Conservation (phyloP, 2,888 invertebrate species). For the Diaperis boleti region DNA sequence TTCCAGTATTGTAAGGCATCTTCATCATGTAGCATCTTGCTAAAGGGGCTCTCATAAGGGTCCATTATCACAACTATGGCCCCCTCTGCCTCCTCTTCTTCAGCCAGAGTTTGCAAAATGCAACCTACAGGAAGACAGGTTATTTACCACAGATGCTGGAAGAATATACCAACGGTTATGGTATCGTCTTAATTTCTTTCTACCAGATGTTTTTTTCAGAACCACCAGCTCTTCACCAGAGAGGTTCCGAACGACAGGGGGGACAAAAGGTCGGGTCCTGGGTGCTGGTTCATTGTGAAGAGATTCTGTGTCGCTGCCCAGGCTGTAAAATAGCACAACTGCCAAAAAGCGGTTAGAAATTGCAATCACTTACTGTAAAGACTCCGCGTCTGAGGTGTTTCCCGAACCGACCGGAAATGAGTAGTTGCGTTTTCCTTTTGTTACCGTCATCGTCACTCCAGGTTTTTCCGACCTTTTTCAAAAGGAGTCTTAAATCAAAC, state of each 20-base stretch:
- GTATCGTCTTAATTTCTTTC: slow-evolving; percentile 55
- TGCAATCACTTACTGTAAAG: slow-evolving; percentile 54
- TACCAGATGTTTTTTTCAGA: slow-evolving; percentile 54
- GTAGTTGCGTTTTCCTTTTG: slow-evolving; percentile 52
- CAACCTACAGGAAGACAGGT: slow-evolving; percentile 47
- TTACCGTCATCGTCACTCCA: slow-evolving; percentile 67
- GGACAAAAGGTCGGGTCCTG: slow-evolving; percentile 39
- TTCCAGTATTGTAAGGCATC: slow-evolving; percentile 58
- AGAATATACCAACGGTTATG: slow-evolving; percentile 53
- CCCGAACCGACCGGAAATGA: slow-evolving; percentile 49
- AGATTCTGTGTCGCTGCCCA: slow-evolving; percentile 57
- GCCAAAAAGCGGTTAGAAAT: slow-evolving; percentile 13
- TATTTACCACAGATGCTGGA: background rate
- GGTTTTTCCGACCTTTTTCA: no score
- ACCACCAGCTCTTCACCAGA: slow-evolving; percentile 49
- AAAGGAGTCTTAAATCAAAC: no score
- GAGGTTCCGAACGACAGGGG: slow-evolving; percentile 39
- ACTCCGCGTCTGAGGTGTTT: slow-evolving; percentile 56
- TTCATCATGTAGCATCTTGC: slow-evolving; percentile 54
- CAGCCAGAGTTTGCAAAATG: slow-evolving; percentile 54
- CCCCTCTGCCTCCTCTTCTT: slow-evolving; percentile 55
- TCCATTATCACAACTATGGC: slow-evolving; percentile 53
- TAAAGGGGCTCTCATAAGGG: slow-evolving; percentile 56
- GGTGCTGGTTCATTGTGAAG: slow-evolving; percentile 49
- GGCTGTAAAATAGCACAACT: slow-evolving; percentile 48